Evolutionary conservation across 2,888 invertebrate species (phyloP), one percentile per base, ranked within the genome.

Genomic region (Stenurella melanura): DNA sequence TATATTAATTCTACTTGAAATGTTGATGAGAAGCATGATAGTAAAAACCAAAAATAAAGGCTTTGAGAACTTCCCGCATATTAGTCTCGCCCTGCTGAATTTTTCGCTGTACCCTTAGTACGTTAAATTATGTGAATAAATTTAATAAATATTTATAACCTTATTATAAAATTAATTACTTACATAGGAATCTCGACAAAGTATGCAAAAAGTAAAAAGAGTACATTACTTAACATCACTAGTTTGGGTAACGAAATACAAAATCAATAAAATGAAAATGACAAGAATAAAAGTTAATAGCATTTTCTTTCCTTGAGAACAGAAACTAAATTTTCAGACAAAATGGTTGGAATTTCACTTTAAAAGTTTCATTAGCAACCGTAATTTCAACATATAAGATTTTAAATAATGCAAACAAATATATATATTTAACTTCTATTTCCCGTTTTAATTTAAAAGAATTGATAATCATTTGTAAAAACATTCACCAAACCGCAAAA

Each of bases 61-160:
- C 30, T 61, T 61, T 21, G 66, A 50, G 66, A 21, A 42, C 11
- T 17, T 21, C 26, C 34, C 19, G n/a, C 42, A 57, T 50, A 68
- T 26, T 57, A 68, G 7, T n/a, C 15, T 21, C 67, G 56, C 56
- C 57, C 56, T 68, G 34, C 21, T 26, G 68, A 57, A 68, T 56
- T 68, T 34, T 56, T 38, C 30, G 54, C 34, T 34, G 19, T 50
- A 19, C 42, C 56, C 64, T 73, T 64, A 38, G 63, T 56, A 73
- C n/a, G 42, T 38, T 58, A 73, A 73, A 73, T 66, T 64, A 66
- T 61, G 66, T 34, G 73, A 73, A 58, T 57, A 64, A 72, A 64
- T 66, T 66, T 66, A 38, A 73, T 73, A 66, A 73, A 73, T 73
- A 73, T 66, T 64, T 66, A 73, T 73, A 66, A 57, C 73, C 66